Evolutionary conservation across 1,140 invertebrate species (phyloP).

Genomic region (Whitmania pigra): DNA sequence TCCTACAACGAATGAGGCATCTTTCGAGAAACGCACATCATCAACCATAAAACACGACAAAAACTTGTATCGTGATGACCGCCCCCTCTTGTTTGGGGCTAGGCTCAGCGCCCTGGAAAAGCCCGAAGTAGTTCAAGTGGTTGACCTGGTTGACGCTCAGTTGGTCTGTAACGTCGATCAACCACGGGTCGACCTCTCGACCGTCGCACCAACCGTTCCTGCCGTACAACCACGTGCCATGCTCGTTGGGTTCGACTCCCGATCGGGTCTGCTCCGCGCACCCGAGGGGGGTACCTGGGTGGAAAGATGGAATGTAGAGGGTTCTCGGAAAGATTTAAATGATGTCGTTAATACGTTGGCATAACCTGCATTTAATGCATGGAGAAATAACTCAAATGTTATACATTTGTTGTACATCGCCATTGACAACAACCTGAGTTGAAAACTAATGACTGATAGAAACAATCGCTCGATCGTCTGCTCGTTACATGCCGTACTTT

Average conservation of each 20-base stretch:
- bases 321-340: background rate
- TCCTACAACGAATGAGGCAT: no score
- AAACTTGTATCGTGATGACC: conserved; percentile 28
- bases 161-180: conserved; percentile 27
- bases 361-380: background rate
- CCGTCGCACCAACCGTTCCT: conserved; percentile 34
- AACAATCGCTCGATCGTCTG: background rate
- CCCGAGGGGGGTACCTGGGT: conserved; percentile 30
- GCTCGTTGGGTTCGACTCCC: conserved; percentile 31
- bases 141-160: conserved; percentile 17
- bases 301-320: background rate
- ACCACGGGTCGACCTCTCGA: conserved; percentile 28
- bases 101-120: conserved; percentile 27
- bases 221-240: conserved; percentile 34
- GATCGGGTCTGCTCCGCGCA: conserved; percentile 29
- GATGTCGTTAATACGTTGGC: no score
- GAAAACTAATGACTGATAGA: background rate
- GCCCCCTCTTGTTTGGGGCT: conserved; percentile 29
- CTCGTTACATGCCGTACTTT: background rate
- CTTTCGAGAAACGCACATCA: no score
- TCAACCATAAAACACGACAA: conserved; percentile 26
- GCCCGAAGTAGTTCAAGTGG: conserved; percentile 27
- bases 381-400: no score
- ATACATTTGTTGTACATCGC: no score
- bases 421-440: no score